Evolutionary conservation across 1,140 invertebrate species (phyloP).

Genomic region (Physella acuta): DNA sequence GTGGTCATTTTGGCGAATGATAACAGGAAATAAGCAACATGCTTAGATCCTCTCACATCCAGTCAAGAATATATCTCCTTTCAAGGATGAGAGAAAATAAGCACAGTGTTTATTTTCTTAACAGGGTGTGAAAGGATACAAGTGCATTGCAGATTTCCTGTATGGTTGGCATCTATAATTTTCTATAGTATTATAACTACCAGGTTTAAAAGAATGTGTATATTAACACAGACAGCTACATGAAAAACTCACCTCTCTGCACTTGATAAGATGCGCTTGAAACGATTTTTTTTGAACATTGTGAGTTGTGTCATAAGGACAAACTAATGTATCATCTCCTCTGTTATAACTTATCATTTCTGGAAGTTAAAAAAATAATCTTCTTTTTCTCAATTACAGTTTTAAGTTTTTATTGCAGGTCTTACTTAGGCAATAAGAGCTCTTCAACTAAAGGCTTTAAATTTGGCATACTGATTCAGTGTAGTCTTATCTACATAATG

Average conservation of each 20-base stretch:
- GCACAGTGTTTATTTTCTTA: not conserved
- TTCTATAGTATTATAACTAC: not conserved
- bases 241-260: slow-evolving; percentile 8
- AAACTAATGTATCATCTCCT: not conserved
- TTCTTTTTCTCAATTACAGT: no score
- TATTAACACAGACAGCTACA: not conserved
- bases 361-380: not conserved
- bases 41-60: no score
- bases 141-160: not conserved
- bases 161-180: not conserved
- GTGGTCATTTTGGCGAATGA: no score
- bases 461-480: no score
- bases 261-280: not conserved
- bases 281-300: not conserved
- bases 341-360: not conserved
- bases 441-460: no score
- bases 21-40: not conserved
- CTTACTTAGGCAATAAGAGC: no score
- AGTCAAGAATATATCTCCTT: not conserved
- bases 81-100: not conserved
- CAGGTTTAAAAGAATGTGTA: not conserved
- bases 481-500: no score
- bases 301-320: slow-evolving; percentile 1
- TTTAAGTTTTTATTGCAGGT: no score
- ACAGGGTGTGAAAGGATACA: not conserved